phyloP scores from a whole-genome alignment of 92 coral and sea anemone species.

The Zoanthus sociatus region DNA sequence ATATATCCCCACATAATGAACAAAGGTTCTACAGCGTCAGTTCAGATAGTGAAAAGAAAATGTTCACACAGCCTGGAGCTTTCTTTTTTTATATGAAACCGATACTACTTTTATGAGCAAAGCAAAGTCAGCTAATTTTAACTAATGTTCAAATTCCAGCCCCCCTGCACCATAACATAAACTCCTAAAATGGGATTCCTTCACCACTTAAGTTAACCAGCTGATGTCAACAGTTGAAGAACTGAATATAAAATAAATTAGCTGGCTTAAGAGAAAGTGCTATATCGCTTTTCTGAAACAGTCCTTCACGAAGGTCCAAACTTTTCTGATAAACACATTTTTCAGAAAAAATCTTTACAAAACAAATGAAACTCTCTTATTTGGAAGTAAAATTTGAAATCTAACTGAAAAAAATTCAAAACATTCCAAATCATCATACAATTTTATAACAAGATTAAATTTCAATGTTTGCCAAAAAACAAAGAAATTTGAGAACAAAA shows the following conservation, averaged over 20 bases:
- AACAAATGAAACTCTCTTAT: not conserved
- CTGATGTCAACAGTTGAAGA: slow-evolving; percentile 35
- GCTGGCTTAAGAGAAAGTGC: not conserved
- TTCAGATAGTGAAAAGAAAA: not conserved
- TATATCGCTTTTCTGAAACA: not conserved
- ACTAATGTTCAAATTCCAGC: slow-evolving; percentile 41
- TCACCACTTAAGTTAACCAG: slow-evolving; percentile 23
- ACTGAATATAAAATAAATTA: slow-evolving; percentile 12
- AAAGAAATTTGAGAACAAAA: slow-evolving; percentile 25
- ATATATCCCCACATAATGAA: slow-evolving; percentile 34
- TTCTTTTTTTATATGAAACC: slow-evolving; percentile 11
- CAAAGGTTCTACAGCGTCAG: not conserved
- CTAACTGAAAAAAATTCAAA: not conserved
- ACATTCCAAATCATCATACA: not conserved
- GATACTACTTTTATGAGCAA: slow-evolving; percentile 6
- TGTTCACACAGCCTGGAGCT: slow-evolving; percentile 3
- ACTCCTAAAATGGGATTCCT: slow-evolving; percentile 38
- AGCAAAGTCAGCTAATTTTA: slow-evolving; percentile 2
- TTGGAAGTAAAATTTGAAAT: not conserved
- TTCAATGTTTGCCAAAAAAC: slow-evolving; percentile 25
- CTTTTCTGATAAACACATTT: not conserved
- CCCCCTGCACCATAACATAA: slow-evolving; percentile 5
- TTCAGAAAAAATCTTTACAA: not conserved
- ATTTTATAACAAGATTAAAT: not conserved
- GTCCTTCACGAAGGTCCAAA: not conserved